These are phyloP conservation scores for Plagodis pulveraria DNA, from an alignment of 2,888 invertebrate species.

Conservation along the genomic window DNA sequence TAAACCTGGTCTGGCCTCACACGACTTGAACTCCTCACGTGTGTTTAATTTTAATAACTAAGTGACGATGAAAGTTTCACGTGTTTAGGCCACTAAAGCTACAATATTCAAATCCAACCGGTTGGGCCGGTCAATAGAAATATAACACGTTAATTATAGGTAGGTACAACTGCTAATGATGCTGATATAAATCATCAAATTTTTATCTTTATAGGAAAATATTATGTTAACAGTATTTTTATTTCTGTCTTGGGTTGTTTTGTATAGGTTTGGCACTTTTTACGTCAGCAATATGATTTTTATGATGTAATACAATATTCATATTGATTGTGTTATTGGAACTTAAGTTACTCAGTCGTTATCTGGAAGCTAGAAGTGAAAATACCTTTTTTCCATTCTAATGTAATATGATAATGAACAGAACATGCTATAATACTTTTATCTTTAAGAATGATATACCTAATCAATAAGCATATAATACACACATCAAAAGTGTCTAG, in stretches of 20 bases:
- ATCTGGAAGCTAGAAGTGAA: not conserved
- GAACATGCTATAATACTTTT: no score
- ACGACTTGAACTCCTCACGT: not conserved
- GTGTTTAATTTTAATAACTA: constrained; percentile 9
- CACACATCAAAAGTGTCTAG: no score
- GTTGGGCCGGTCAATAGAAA: constrained; percentile 27
- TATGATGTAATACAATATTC: not conserved
- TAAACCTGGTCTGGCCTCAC: constrained; percentile 13
- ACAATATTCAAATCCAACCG: constrained; percentile 28
- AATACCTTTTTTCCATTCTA: no score
- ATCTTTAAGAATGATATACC: no score
- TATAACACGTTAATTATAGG: constrained; percentile 30
- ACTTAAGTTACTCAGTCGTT: not conserved
- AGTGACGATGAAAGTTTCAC: constrained; percentile 24
- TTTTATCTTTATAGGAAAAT: constrained; percentile 17
- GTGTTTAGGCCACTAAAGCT: constrained; percentile 24
- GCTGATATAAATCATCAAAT: constrained; percentile 28
- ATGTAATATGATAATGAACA: no score
- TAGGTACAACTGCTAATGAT: constrained; percentile 24
- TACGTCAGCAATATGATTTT: not conserved
- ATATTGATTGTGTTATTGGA: no score
- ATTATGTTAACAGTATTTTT: constrained; percentile 9
- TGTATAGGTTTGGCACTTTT: constrained; percentile 10
- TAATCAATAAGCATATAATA: no score
- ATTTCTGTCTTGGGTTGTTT: constrained; percentile 4